A percentile compares a stretch with the other conserved stretches of the same genome.
phyloP scores from a whole-genome alignment of 2,888 invertebrate species.

The Ferrisia virgata region DNA sequence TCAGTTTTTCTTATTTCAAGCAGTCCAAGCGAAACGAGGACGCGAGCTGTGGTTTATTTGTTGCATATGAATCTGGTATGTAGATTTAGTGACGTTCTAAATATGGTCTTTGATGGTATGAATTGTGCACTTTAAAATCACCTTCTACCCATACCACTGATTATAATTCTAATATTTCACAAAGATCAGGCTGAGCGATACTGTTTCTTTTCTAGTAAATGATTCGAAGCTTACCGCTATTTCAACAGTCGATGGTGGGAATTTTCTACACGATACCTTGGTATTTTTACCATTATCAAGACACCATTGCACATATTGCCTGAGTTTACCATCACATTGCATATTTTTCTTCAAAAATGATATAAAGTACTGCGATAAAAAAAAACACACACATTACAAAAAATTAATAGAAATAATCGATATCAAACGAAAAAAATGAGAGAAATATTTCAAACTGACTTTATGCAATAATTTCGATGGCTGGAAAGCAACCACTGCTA shows the following conservation, averaged over 20 bases:
- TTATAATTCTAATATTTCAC: no score
- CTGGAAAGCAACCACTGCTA: slow-evolving; percentile 88
- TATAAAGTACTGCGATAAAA: slow-evolving; percentile 63
- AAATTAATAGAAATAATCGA: slow-evolving; percentile 36
- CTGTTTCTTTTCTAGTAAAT: no score
- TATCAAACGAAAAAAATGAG: neutral
- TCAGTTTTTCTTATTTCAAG: no score
- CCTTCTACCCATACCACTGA: no score
- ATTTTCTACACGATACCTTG: slow-evolving; percentile 73
- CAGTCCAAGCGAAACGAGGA: no score
- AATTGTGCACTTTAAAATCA: no score
- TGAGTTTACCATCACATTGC: slow-evolving; percentile 65
- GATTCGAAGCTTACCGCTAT: slow-evolving; percentile 69
- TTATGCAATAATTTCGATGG: slow-evolving; percentile 79
- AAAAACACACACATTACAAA: no score
- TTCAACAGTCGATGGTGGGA: slow-evolving; percentile 88
- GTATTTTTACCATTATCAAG: slow-evolving; percentile 87
- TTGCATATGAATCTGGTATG: no score
- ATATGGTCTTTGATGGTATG: no score
- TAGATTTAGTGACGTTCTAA: no score
- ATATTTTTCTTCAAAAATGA: slow-evolving; percentile 71
- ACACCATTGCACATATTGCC: slow-evolving; percentile 91
- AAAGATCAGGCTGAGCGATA: no score
- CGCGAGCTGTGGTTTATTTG: no score
- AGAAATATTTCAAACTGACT: slow-evolving; percentile 51